A percentile compares a stretch with the other conserved stretches of the same genome.
Evolutionary conservation across 2,888 invertebrate species (phyloP).

Genomic region (Heliconius charithonia): DNA sequence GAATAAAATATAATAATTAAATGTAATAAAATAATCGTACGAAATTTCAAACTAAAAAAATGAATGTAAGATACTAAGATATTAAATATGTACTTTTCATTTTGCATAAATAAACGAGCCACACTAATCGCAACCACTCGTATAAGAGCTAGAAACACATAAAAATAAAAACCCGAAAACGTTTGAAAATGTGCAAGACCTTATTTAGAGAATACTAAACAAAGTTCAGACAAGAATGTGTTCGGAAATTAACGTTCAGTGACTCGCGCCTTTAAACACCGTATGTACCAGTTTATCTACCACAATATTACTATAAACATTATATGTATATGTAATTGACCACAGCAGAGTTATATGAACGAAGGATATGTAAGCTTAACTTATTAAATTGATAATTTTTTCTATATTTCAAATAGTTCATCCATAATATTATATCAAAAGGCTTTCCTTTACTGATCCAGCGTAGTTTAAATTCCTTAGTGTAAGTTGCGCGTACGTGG

Average conservation of each 20-base stretch:
- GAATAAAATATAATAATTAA: not conserved
- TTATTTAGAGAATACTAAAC: conserved; percentile 7
- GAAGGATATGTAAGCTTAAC: conserved; percentile 15
- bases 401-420: conserved; percentile 22
- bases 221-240: conserved; percentile 29
- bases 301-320: conserved; percentile 25
- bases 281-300: not conserved
- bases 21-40: not conserved
- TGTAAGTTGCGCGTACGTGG: conserved; percentile 63
- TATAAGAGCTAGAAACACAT: not conserved
- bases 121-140: not conserved
- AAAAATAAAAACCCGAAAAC: not conserved
- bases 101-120: not conserved
- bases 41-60: not conserved
- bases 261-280: conserved; percentile 7
- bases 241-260: conserved; percentile 27
- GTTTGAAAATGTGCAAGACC: not conserved
- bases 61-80: not conserved
- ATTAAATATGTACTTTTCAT: not conserved
- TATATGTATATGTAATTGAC: conserved; percentile 1
- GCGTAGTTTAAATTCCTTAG: conserved; percentile 75
- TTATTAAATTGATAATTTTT: conserved; percentile 16
- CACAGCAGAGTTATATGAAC: conserved; percentile 23
- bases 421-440: conserved; percentile 66
- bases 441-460: conserved; percentile 69